Evolutionary conservation across 2,888 invertebrate species (phyloP), one percentile per base, ranked within the genome.

Genomic region (Biston betularia): DNA sequence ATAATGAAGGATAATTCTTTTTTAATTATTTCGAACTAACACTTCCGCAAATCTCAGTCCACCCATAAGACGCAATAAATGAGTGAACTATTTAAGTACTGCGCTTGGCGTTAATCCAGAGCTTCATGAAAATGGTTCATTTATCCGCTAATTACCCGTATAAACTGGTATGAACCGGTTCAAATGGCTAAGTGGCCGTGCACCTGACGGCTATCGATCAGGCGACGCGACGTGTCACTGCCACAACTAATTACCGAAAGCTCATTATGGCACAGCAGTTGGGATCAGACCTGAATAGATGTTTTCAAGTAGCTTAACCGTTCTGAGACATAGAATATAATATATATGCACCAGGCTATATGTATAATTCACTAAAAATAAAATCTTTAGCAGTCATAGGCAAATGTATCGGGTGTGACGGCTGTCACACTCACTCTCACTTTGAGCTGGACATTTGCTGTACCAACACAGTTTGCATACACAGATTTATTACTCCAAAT

Each of bases 121-220:
- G 14, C 49, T 76, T 71, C 73, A 75, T 78, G 75, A 79, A 44
- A 78, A 71, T 75, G 75, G 74, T 74, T 76, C 77, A 81, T 80
- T 79, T 79, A 71, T 70, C 66, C 65, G 72, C 71, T 81, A 80
- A 81, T 79, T 79, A 80, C 80, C 73, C 73, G 69, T 72, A 69
- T 65, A 56, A 63, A 72, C 72, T 61, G 52, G 52, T 53, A 15
- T 45, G 35, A 60, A 72, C 73, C 63, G 57, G 77, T 63, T 68
- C 44, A 60, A 65, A 68, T 71, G 61, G 60, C 38, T 46, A 55
- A 49, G 52, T 59, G 62, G 77, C 53, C 55, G 49, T 58, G 69
- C 73, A 80, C 74, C 78, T 81, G 80, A 73, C 63, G 75, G 38
- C 71, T 66, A 79, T 79, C 79, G 76, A 81, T 81, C 80, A 80